Conservation (phyloP, 2,797 vertebrate species). For the Phataginus tetradactyla region DNA sequence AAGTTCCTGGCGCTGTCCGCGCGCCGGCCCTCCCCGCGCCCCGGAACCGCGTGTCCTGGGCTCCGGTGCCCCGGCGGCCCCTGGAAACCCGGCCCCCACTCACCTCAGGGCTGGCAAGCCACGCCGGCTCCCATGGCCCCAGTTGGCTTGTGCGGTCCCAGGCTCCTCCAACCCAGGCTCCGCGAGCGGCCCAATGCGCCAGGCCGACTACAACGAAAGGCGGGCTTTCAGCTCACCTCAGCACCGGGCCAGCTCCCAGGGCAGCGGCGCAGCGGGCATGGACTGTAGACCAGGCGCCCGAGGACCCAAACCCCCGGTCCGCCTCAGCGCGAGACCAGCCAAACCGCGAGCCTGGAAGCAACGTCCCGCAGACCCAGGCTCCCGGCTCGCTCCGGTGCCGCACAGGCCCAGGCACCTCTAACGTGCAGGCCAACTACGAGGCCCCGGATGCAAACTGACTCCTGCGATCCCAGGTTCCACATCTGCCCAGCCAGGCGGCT, state of each 20-base stretch:
- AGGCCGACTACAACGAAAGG: neutral
- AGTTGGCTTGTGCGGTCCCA: no score
- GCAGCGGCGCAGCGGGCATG: no score
- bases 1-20: neutral
- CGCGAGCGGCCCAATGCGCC: no score
- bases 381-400: rapidly evolving
- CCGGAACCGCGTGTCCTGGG: no score
- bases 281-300: neutral
- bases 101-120: no score
- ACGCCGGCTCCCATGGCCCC: no score
- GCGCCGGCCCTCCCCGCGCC: no score
- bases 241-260: neutral
- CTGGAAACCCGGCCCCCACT: no score
- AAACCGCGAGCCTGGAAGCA: no score
- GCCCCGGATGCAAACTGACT: neutral
- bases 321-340: neutral
- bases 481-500: neutral
- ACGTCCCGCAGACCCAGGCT: neutral
- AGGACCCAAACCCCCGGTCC: neutral
- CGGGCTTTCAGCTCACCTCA: neutral
- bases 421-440: rapidly evolving
- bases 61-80: no score
- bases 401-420: rapidly evolving
- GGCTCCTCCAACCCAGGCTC: neutral
- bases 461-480: neutral